A percentile compares a stretch with the other conserved stretches of the same genome.
phyloP scores from a whole-genome alignment of 2,888 invertebrate genomes.

The Frankliniella intonsa region DNA sequence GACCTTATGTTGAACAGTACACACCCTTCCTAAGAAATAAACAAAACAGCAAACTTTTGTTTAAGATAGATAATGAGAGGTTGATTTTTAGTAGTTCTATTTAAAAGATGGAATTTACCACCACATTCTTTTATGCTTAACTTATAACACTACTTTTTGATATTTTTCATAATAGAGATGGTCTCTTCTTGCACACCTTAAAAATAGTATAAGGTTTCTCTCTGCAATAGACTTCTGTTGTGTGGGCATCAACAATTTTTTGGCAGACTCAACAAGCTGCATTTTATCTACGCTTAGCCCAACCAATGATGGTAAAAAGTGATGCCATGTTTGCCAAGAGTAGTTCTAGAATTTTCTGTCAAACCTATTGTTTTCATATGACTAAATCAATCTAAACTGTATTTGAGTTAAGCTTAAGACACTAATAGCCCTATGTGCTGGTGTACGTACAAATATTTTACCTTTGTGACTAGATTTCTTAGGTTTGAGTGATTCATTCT shows the following conservation, averaged over 20 bases:
- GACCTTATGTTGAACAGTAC: background rate
- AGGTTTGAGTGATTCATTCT: background rate
- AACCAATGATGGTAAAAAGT: background rate
- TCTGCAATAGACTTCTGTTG: background rate
- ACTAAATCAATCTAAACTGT: background rate
- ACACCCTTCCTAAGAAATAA: too few relatives aligned
- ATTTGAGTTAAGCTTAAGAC: background rate
- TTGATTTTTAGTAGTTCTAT: too few relatives aligned
- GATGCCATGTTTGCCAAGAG: background rate
- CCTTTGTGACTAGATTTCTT: background rate
- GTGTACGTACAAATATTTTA: background rate
- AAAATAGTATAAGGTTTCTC: background rate
- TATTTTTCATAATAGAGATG: background rate
- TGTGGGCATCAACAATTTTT: background rate
- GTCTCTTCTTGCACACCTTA: background rate
- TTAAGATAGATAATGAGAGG: too few relatives aligned
- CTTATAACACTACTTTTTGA: background rate
- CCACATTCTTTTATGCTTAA: background rate
- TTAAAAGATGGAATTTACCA: too few relatives aligned
- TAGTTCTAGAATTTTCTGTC: background rate
- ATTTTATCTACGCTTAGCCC: background rate
- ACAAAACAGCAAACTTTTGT: too few relatives aligned
- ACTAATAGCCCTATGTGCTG: background rate
- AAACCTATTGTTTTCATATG: background rate
- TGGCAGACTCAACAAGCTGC: background rate